A percentile compares a stretch with the other conserved stretches of the same genome.
These are phyloP conservation scores for Dendrocincla tyrannina DNA, from an alignment of 2,797 vertebrate species.

Conservation along the genomic window DNA sequence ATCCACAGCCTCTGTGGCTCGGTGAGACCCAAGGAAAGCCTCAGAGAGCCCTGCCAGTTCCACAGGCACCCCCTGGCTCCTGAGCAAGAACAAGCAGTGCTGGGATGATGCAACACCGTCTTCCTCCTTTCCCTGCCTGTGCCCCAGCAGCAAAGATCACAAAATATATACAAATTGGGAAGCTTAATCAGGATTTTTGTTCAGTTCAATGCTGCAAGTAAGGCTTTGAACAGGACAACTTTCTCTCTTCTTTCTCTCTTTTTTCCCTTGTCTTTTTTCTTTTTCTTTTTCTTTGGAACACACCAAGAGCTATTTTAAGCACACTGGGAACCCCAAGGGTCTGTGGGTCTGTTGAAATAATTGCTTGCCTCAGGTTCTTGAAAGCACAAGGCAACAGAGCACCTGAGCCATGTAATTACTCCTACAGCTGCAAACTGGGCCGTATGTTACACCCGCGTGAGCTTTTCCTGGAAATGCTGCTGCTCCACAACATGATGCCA, in stretches of 20 bases:
- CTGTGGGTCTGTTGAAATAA: constrained; percentile 41
- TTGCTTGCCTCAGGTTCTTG: constrained; percentile 51
- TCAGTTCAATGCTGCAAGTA: not conserved
- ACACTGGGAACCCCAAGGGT: not conserved
- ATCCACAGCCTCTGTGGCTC: not conserved
- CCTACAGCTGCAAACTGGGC: not conserved
- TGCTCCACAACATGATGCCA: not conserved
- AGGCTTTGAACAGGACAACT: not conserved
- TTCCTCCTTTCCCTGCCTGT: not conserved
- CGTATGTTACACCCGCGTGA: fast-evolving
- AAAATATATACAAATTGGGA: not conserved
- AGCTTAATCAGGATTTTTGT: not conserved
- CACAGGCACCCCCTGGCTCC: fast-evolving
- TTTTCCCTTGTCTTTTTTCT: too few species aligned
- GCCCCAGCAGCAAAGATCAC: not conserved
- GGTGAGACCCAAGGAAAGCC: not conserved
- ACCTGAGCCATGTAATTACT: constrained; percentile 66
- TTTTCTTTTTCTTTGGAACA: not conserved
- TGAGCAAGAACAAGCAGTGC: not conserved
- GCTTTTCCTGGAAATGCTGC: not conserved
- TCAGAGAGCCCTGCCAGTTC: not conserved
- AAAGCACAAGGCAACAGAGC: constrained; percentile 28
- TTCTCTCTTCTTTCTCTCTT: not conserved
- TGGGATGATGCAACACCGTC: not conserved
- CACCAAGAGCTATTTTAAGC: constrained; percentile 32